Evolutionary conservation across 2,888 invertebrate genomes (phyloP), one percentile per base, ranked within the genome.

Genomic region (Myopa testacea): DNA sequence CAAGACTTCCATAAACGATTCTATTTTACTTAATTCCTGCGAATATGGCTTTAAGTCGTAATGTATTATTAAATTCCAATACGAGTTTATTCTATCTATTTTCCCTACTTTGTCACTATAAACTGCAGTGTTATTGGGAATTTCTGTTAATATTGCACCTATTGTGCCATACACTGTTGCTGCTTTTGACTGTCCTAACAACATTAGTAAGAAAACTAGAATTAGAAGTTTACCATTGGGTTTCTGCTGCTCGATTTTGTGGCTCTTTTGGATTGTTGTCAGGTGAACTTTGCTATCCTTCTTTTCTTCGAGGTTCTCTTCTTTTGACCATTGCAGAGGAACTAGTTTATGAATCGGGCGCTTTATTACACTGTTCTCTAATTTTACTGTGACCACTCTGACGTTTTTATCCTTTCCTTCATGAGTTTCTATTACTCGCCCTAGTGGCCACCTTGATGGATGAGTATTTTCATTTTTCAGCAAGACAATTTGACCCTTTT

Each of bases 291-390:
- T n/a, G n/a, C n/a, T n/a, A 55, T 55, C 55, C 55, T 16, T 55
- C 12, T n/a, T n/a, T 55, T 55, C 16, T 14, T 55, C 55, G 16
- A 16, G 1, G 16, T 55, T 3, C 55, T 10, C 1, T 55, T 55
- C 16, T 14, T 55, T 55, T 55, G 55, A 55, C 16, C 1, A 2
- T 55, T 14, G 55, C 16, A 55, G 16, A 10, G 55, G 55, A 55
- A 55, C 10, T 16, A 55, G 3, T 55, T 55, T 55, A 16, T 55
- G 55, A 55, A 55, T 55, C 3, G 55, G 55, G 3, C 55, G 55
- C 16, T 55, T 55, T 55, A 55, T 55, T 55, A 55, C 55, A 55
- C 55, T 55, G 55, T 55, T 55, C 55, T 55, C 55, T 55, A 55
- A 3, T 55, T 55, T 55, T 14, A 55, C 12, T 26, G 26, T 26